Evolutionary conservation across 2,888 invertebrate species (phyloP), one percentile per base, ranked within the genome.

Genomic region (Lucinisca nassula): DNA sequence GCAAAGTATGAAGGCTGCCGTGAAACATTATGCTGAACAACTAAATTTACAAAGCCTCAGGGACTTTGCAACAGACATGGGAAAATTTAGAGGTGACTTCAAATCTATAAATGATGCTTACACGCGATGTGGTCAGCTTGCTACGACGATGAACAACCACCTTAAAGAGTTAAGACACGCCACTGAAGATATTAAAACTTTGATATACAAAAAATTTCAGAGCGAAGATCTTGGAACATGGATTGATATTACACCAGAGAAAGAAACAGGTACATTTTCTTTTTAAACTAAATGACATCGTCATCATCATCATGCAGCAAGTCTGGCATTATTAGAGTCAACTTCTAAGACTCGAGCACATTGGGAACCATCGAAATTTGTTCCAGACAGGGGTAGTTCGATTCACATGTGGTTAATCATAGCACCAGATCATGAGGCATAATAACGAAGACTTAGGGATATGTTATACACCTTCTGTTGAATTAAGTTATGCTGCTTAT

Each of bases 221-320:
- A 89, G 90, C 49, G 93, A 93, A 58, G 92, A 92, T 61, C 83
- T 93, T 21, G 82, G 83, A 14, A 88, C 92, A 0, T 92, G 92
- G 93, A 81, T 93, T n/a, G 92, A 91, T 30, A 49, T 83, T n/a
- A 73, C 86, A 45, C 83, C 89, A 12, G 87, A 86, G 17, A 78
- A 90, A 72, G 85, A 92, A 75, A 88, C 89, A 83, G 92, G 92
- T 92, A 81, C n/a, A n/a, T n/a, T n/a, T n/a, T n/a, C n/a, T n/a
- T n/a, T n/a, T n/a, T n/a, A n/a, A n/a, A n/a, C n/a, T n/a, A n/a
- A n/a, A n/a, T n/a, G n/a, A n/a, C n/a, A n/a, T n/a, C n/a, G n/a
- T n/a, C n/a, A n/a, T n/a, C n/a, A n/a, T n/a, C n/a, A n/a, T n/a
- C n/a, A n/a, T n/a, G n/a, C n/a, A n/a, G n/a, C n/a, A n/a, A n/a